Conservation (phyloP, 2,888 invertebrate species). For the Eupithecia abbreviata region DNA sequence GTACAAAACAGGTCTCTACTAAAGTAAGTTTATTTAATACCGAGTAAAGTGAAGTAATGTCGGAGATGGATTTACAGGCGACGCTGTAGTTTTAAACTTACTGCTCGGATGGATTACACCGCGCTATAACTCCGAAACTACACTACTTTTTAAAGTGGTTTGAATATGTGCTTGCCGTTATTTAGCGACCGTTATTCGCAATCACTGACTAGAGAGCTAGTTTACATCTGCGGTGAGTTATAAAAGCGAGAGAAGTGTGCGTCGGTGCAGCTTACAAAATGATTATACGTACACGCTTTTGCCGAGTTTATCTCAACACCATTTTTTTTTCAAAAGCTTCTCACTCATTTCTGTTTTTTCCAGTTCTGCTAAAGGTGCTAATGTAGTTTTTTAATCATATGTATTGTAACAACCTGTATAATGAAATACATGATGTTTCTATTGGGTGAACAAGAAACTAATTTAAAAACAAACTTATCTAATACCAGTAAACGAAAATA, state of each 20-base stretch:
- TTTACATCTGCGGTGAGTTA: neutral
- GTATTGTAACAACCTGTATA: no score
- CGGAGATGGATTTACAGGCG: neutral
- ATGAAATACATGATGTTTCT: no score
- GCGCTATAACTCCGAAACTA: neutral
- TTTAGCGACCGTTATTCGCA: neutral
- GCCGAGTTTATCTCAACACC: no score
- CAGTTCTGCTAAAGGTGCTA: no score
- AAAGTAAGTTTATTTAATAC: neutral
- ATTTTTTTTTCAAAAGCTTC: no score
- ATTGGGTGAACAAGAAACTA: no score
- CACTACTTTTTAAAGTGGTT: neutral
- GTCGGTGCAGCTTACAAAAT: no score
- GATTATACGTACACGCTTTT: no score
- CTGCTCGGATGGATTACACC: neutral
- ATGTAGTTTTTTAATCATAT: no score
- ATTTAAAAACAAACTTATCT: no score
- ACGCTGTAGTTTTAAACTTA: neutral
- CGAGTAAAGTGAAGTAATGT: neutral
- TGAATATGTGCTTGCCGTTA: neutral
- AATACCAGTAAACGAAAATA: no score
- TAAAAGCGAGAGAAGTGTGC: neutral
- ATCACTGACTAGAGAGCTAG: neutral
- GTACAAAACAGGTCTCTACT: neutral
- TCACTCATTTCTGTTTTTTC: no score